These are phyloP conservation scores for Trissolcus japonicus DNA, from an alignment of 2,888 invertebrate species.

Conservation along the genomic window DNA sequence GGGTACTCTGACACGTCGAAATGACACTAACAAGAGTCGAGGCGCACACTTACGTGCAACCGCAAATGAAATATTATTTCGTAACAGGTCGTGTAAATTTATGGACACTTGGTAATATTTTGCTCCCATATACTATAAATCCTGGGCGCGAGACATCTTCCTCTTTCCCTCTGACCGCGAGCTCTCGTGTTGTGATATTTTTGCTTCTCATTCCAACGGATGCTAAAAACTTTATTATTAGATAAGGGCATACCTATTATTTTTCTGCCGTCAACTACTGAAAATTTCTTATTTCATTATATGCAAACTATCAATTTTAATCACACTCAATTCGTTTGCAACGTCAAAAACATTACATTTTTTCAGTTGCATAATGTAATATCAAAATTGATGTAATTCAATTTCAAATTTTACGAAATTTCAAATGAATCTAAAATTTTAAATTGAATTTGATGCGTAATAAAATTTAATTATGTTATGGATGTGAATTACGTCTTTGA, in stretches of 20 bases:
- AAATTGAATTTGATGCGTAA: too few species aligned
- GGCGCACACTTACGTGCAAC: slow-evolving; percentile 49
- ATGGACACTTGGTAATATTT: slow-evolving; percentile 55
- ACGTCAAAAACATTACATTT: too few species aligned
- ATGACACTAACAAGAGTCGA: slow-evolving; percentile 54
- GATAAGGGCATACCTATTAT: slow-evolving; percentile 36
- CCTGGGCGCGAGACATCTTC: slow-evolving; percentile 33
- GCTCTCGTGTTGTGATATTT: slow-evolving; percentile 37
- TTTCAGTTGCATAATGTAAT: too few species aligned
- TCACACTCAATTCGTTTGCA: too few species aligned
- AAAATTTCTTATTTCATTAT: neutral
- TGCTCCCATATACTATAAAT: slow-evolving; percentile 37
- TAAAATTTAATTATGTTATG: too few species aligned
- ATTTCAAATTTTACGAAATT: too few species aligned
- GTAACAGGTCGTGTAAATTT: slow-evolving; percentile 56
- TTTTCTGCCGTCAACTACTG: slow-evolving; percentile 19
- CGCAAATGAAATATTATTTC: slow-evolving; percentile 56
- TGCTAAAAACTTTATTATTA: slow-evolving; percentile 8
- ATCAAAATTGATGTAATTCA: too few species aligned
- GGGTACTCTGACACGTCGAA: slow-evolving; percentile 38
- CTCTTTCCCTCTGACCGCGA: neutral
- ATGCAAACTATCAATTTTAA: neutral
- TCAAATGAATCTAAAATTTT: too few species aligned
- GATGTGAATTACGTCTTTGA: too few species aligned
- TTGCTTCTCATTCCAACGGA: slow-evolving; percentile 44